phyloP scores from a whole-genome alignment of 1,140 invertebrate species.

The Belonocnema kinseyi region DNA sequence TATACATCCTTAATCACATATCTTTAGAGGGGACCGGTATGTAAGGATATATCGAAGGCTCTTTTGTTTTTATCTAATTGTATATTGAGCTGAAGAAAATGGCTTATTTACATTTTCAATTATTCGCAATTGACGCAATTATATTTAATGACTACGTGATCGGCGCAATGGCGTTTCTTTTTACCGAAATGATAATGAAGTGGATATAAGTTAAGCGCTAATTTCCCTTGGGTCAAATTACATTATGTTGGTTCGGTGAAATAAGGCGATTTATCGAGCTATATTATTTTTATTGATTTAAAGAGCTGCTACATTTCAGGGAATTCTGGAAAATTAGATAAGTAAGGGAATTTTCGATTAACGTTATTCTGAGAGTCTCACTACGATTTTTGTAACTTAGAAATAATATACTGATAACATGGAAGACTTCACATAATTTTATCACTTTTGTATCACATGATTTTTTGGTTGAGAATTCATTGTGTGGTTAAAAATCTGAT shows the following conservation, averaged over 20 bases:
- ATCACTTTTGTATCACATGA: too few relatives aligned
- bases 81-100: not conserved
- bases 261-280: not conserved
- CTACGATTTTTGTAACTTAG: too few relatives aligned
- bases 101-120: slow-evolving; percentile 21
- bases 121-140: not conserved
- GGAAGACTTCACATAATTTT: too few relatives aligned
- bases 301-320: too few relatives aligned
- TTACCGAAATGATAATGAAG: not conserved
- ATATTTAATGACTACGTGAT: not conserved
- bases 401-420: too few relatives aligned
- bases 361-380: too few relatives aligned
- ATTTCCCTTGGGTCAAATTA: slow-evolving; percentile 6
- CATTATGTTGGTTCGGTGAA: not conserved
- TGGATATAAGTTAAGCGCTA: not conserved
- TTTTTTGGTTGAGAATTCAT: too few relatives aligned
- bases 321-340: too few relatives aligned
- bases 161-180: not conserved
- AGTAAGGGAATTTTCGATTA: too few relatives aligned
- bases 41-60: not conserved
- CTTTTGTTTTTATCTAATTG: not conserved
- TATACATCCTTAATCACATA: not conserved
- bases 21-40: too few relatives aligned
- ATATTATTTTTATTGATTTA: not conserved
- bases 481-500: too few relatives aligned